These are phyloP conservation scores for Centropus unirufus DNA, from an alignment of 2,113 vertebrate species.

Conservation along the genomic window DNA sequence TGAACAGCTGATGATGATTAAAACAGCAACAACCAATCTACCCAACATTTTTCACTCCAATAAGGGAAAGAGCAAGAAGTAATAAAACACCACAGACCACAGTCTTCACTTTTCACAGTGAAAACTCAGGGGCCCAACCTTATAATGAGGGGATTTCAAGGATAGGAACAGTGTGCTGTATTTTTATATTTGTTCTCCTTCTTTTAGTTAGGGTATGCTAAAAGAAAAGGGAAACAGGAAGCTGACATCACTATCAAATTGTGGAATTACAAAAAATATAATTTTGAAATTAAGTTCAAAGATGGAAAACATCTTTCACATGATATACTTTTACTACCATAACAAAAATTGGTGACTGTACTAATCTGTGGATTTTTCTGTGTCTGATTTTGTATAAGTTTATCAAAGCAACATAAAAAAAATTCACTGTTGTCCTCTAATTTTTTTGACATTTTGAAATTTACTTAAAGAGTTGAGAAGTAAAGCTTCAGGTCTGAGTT, in stretches of 20 bases:
- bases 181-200: background rate
- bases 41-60: background rate
- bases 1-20: constrained; percentile 44
- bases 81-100: background rate
- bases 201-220: background rate
- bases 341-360: background rate
- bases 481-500: background rate
- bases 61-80: background rate
- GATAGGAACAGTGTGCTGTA: background rate
- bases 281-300: background rate
- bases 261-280: background rate
- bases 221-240: background rate
- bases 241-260: background rate
- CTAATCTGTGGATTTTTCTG: background rate
- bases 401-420: background rate
- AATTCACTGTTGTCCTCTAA: background rate
- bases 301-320: background rate
- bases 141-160: background rate
- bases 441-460: background rate
- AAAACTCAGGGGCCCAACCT: background rate
- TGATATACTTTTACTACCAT: background rate
- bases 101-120: background rate
- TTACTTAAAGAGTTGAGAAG: background rate
- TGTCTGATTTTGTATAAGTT: background rate
- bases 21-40: background rate